A percentile compares a stretch with the other conserved stretches of the same genome.
phyloP scores from a whole-genome alignment of 2,888 invertebrate species.

The Bibio marci region DNA sequence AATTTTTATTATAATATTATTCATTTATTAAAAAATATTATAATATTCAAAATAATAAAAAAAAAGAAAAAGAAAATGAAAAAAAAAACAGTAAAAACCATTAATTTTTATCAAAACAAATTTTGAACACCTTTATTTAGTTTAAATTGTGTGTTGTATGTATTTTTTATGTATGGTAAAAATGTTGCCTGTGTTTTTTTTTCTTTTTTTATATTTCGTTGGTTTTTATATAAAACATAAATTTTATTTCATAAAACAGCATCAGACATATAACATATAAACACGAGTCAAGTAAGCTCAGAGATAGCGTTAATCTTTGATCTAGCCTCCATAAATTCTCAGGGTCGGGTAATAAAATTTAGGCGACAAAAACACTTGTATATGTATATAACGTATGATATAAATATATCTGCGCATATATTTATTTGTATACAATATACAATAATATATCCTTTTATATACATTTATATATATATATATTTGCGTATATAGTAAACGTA shows the following conservation, averaged over 20 bases:
- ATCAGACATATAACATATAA: conserved; percentile 7
- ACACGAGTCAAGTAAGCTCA: conserved; percentile 9
- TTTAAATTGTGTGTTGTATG: no score
- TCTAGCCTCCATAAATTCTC: conserved; percentile 9
- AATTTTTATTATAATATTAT: no score
- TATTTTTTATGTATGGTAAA: not conserved
- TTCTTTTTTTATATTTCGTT: not conserved
- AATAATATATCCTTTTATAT: not conserved
- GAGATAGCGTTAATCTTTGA: conserved; percentile 10
- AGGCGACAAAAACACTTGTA: conserved; percentile 9
- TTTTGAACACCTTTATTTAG: no score
- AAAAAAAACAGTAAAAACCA: no score
- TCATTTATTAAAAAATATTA: no score
- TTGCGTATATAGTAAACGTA: not conserved
- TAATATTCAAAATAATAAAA: no score
- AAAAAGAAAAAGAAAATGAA: no score
- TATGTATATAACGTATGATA: not conserved
- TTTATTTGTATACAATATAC: conserved; percentile 1
- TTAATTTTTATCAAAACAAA: no score
- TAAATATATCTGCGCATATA: not conserved
- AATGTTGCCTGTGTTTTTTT: not conserved
- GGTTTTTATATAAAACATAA: not conserved
- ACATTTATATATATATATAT: not conserved
- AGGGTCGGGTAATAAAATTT: conserved; percentile 9
- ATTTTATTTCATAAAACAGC: conserved; percentile 3